phyloP scores from a whole-genome alignment of 1,140 invertebrate species.

The Tetragonula clypearis region DNA sequence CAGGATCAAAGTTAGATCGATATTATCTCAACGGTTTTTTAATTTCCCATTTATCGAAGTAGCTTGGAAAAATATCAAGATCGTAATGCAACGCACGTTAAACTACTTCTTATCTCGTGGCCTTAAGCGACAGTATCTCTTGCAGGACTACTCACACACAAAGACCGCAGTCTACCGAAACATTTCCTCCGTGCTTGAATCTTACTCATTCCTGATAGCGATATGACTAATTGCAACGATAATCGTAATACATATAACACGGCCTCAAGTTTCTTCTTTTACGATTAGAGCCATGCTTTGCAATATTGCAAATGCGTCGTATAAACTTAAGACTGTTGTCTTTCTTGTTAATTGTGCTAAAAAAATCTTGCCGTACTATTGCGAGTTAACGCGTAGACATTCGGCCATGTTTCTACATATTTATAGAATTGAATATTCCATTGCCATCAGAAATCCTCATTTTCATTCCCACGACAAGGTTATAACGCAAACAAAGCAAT shows the following conservation, averaged over 20 bases:
- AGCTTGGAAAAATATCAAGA: slow-evolving; percentile 42
- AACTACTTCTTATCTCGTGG: slow-evolving; percentile 53
- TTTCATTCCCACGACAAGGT: not conserved
- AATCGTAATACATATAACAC: slow-evolving; percentile 36
- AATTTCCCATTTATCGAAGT: slow-evolving; percentile 31
- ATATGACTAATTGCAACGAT: slow-evolving; percentile 54
- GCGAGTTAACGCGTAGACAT: not conserved
- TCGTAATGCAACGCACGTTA: slow-evolving; percentile 35
- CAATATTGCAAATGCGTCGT: slow-evolving; percentile 2
- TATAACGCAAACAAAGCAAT: slow-evolving; percentile 3
- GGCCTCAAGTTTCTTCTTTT: not conserved
- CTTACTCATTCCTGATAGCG: slow-evolving; percentile 62
- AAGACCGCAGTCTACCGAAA: slow-evolving; percentile 35
- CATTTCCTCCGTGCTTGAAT: slow-evolving; percentile 53
- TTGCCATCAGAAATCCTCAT: not conserved
- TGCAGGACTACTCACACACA: slow-evolving; percentile 23
- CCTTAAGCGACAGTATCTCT: slow-evolving; percentile 33
- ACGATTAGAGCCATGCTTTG: not conserved
- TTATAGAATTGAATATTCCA: not conserved
- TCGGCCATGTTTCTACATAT: too few relatives aligned
- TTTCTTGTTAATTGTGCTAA: not conserved
- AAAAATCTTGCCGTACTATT: not conserved
- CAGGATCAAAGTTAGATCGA: slow-evolving; percentile 7
- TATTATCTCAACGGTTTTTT: not conserved
- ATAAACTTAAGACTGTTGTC: not conserved